Evolutionary conservation across 1,140 invertebrate species (phyloP), one percentile per base, ranked within the genome.

Genomic region (Philaenus spumarius): DNA sequence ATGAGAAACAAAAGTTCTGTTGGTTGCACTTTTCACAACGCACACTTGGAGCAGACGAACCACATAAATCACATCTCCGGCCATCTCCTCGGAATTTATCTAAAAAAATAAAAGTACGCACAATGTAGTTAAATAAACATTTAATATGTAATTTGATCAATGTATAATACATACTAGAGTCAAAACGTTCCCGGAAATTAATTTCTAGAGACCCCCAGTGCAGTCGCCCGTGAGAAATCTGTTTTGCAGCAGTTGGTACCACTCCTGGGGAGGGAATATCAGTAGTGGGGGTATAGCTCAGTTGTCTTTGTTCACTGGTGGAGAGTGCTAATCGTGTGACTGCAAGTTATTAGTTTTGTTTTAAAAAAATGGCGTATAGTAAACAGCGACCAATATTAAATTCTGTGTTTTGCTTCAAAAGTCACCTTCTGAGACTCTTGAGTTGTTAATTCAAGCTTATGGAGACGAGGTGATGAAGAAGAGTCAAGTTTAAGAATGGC

Each of bases 1-100:
- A 95, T 5, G 87, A 87, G 55, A 82, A 78, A 67, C 90, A 95
- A 63, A 93, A 92, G 40, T 85, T 82, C 63, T 88, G 88, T 6
- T 81, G 80, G 17, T 80, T 79, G 71, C 91, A 95, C 64, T 86
- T 82, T 54, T 87, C 80, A 73, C 91, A 94, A 20, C 81, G 79
- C 1, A 92, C 84, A 43, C 81, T 79, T 0, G 90, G 83, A 23
- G 81, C 80, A 1, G 84, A 81, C 1, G 82, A 83, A 2, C 90
- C 91, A 69, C 91, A 94, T 0, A 95, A 71, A n/a, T 87, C 87
- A 71, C 91, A 94, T 61, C 84, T 82, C 34, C 73, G 72, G 62
- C 68, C 75, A 62, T 64, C 77, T 63, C 67, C 74, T 67, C 67
- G 71, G 69, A 73, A 63, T 4, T 48, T 57, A 9, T 34, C 59